Evolutionary conservation across 2,113 vertebrate species (phyloP).

Genomic region (Tachuris rubrigastra): DNA sequence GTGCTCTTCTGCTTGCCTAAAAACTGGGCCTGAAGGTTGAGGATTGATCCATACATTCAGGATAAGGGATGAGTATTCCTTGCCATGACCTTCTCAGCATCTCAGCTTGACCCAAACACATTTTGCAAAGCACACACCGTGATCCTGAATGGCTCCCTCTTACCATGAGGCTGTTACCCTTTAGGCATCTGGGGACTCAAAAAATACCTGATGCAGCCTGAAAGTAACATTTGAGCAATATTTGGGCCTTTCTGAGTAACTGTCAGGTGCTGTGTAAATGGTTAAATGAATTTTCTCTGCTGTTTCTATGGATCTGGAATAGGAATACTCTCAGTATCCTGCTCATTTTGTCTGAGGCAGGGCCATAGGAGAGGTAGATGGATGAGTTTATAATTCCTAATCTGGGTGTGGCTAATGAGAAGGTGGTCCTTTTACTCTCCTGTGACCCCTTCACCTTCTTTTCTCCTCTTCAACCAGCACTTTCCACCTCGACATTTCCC

Average conservation of each 20-base stretch:
- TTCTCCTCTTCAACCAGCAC: background rate
- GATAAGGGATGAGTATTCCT: background rate
- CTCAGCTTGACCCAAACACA: background rate
- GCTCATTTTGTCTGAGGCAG: background rate
- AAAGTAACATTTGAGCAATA: background rate
- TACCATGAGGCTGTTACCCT: background rate
- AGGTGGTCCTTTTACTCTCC: background rate
- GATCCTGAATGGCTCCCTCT: background rate
- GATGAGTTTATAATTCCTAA: background rate
- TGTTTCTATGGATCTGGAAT: background rate
- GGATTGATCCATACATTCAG: background rate
- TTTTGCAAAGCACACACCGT: background rate
- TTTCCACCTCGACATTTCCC: background rate
- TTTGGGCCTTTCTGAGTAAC: background rate
- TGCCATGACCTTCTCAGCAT: background rate
- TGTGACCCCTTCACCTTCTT: background rate
- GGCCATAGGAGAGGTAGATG: rapidly evolving
- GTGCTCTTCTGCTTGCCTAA: background rate
- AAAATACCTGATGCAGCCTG: background rate
- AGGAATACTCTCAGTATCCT: background rate
- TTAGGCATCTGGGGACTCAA: background rate
- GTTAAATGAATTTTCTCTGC: background rate
- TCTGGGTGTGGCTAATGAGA: background rate
- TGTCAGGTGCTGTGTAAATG: background rate
- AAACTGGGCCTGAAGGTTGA: background rate